Evolutionary conservation across 2,888 invertebrate genomes (phyloP).

Genomic region (Stegana nigrithorax): DNA sequence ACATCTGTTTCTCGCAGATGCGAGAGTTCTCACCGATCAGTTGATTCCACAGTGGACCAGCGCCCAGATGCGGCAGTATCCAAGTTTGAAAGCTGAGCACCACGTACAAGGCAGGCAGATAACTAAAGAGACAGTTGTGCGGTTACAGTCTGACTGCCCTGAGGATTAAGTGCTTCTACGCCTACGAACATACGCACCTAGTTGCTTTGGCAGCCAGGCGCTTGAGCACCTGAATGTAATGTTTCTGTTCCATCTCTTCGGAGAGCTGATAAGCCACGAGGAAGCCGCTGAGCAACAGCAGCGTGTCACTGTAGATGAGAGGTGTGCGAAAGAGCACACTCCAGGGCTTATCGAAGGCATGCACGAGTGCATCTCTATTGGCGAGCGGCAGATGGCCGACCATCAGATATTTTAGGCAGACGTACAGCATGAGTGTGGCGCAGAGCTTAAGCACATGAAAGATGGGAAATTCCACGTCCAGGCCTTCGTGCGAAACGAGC

Average conservation of each 20-base stretch:
- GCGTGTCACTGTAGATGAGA: conserved; percentile 76
- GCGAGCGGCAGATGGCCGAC: conserved; percentile 74
- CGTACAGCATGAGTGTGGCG: conserved; percentile 74
- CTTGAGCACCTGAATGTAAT: conserved; percentile 72
- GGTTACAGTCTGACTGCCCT: conserved; percentile 41
- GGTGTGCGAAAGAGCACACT: conserved; percentile 75
- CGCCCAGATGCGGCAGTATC: conserved; percentile 75
- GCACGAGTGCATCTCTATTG: conserved; percentile 70
- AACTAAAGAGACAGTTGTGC: conserved; percentile 69
- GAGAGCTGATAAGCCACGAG: conserved; percentile 75
- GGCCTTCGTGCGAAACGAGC: conserved; percentile 71
- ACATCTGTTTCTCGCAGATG: conserved; percentile 75
- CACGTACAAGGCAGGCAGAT: conserved; percentile 75
- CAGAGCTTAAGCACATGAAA: conserved; percentile 79
- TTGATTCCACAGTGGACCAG: conserved; percentile 77
- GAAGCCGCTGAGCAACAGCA: conserved; percentile 76
- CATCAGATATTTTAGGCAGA: conserved; percentile 77
- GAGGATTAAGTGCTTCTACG: conserved; percentile 64
- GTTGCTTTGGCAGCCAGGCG: conserved; percentile 73
- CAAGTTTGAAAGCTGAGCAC: conserved; percentile 77
- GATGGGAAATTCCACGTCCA: conserved; percentile 73
- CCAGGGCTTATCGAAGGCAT: conserved; percentile 72
- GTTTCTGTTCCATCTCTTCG: conserved; percentile 70
- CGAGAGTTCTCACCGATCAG: conserved; percentile 74
- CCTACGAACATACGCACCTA: conserved; percentile 71